These are phyloP conservation scores for Pelagia noctiluca DNA, from an alignment of 30 jellyfish, hydroid and myxozoan species.

Conservation along the genomic window DNA sequence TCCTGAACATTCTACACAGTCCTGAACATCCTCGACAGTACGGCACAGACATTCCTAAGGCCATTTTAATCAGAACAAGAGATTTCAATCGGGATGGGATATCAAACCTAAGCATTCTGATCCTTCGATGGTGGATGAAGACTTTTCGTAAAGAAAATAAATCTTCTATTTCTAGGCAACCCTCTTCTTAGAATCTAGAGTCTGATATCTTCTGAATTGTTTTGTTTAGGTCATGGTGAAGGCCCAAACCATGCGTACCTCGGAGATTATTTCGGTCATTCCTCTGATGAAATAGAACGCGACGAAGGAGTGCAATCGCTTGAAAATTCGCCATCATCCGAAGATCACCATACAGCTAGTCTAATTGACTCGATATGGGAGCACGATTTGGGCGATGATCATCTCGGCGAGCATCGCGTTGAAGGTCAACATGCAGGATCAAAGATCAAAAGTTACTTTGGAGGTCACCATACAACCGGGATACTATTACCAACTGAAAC, in stretches of 20 bases:
- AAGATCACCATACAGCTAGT: slow-evolving; percentile 79
- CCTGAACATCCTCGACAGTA: too few relatives aligned
- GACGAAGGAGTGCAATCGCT: slow-evolving; percentile 70
- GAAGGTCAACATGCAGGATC: slow-evolving; percentile 67
- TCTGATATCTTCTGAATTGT: not conserved
- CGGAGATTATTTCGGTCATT: slow-evolving; percentile 90
- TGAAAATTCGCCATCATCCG: slow-evolving; percentile 70
- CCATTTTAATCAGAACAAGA: too few relatives aligned
- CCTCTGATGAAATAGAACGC: slow-evolving; percentile 71
- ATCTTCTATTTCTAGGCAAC: too few relatives aligned
- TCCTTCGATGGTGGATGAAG: too few relatives aligned
- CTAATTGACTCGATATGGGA: slow-evolving; percentile 87
- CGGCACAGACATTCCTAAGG: too few relatives aligned
- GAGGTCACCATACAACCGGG: slow-evolving; percentile 79
- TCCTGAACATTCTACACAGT: too few relatives aligned
- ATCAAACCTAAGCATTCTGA: too few relatives aligned
- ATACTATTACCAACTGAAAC: slow-evolving; percentile 95
- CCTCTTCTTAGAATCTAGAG: not conserved
- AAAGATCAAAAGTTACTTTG: slow-evolving; percentile 68
- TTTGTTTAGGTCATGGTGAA: slow-evolving; percentile 74
- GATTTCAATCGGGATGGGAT: too few relatives aligned
- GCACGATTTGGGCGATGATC: slow-evolving; percentile 83
- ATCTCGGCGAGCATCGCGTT: slow-evolving; percentile 70
- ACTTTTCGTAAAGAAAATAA: too few relatives aligned
- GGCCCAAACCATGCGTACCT: slow-evolving; percentile 87